Evolutionary conservation across 2,888 invertebrate species (phyloP).

Genomic region (Alitta virens): DNA sequence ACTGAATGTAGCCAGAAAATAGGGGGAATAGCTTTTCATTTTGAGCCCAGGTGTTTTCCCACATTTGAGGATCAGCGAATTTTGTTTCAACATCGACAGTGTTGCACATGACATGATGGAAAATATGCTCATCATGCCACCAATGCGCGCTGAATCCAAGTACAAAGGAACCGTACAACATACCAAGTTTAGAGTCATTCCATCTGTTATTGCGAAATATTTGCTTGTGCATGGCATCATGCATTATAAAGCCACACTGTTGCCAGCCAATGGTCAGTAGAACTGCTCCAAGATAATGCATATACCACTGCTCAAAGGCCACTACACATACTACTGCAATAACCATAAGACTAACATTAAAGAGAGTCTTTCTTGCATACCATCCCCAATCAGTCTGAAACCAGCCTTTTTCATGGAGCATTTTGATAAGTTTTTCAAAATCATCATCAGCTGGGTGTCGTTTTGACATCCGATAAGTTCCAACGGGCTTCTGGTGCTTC

Average conservation of each 20-base stretch:
- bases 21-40: constrained; percentile 27
- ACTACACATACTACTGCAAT: constrained; percentile 9
- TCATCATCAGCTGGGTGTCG: constrained; percentile 23
- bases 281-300: constrained; percentile 23
- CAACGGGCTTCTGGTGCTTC: constrained; percentile 23
- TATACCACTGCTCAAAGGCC: constrained; percentile 20
- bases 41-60: constrained; percentile 27
- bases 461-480: constrained; percentile 11
- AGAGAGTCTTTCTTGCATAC: constrained; percentile 18
- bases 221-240: constrained; percentile 29
- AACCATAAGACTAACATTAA: constrained; percentile 8
- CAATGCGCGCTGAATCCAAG: constrained; percentile 25
- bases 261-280: constrained; percentile 25
- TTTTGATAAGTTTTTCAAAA: constrained; percentile 20
- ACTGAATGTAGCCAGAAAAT: constrained; percentile 19
- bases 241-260: constrained; percentile 29
- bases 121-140: constrained; percentile 29
- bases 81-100: constrained; percentile 20
- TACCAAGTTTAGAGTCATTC: constrained; percentile 14
- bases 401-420: constrained; percentile 19
- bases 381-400: constrained; percentile 21
- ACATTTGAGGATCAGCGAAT: constrained; percentile 29
- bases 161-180: constrained; percentile 18
- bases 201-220: constrained; percentile 10
- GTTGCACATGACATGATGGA: constrained; percentile 27